Evolutionary conservation across 2,113 vertebrate species (phyloP).

Genomic region (Esox niger): DNA sequence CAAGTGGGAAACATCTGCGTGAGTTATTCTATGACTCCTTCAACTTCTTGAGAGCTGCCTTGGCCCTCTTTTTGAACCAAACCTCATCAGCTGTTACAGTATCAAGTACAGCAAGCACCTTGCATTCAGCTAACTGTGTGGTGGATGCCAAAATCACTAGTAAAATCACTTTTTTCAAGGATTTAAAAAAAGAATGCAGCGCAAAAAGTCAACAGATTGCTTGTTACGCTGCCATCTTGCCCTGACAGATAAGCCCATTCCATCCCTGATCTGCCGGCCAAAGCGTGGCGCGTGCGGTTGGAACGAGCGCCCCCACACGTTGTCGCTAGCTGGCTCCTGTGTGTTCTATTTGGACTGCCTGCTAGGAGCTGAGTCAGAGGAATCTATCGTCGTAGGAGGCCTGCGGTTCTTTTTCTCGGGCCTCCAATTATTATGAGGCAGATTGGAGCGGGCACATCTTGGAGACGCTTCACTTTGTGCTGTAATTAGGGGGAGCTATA

Average conservation of each 20-base stretch:
- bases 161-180: no score
- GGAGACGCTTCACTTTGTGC: constrained; percentile 10
- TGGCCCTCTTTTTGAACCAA: no score
- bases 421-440: constrained; percentile 16
- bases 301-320: neutral
- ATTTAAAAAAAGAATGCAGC: no score
- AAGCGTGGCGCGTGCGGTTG: neutral
- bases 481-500: constrained; percentile 38
- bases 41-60: neutral
- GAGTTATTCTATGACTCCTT: neutral
- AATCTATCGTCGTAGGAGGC: constrained; percentile 28
- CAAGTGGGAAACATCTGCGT: neutral
- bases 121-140: no score
- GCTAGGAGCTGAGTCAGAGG: constrained; percentile 35
- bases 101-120: no score
- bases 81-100: no score
- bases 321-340: constrained; percentile 2
- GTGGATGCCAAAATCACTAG: no score
- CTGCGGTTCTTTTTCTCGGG: constrained; percentile 16
- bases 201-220: neutral
- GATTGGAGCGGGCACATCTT: constrained; percentile 24
- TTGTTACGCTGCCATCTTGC: neutral
- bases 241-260: neutral
- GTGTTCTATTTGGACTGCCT: constrained; percentile 27
- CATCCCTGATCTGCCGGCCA: neutral